Evolutionary conservation across 2,888 invertebrate genomes (phyloP).

Genomic region (Sipha maydis): DNA sequence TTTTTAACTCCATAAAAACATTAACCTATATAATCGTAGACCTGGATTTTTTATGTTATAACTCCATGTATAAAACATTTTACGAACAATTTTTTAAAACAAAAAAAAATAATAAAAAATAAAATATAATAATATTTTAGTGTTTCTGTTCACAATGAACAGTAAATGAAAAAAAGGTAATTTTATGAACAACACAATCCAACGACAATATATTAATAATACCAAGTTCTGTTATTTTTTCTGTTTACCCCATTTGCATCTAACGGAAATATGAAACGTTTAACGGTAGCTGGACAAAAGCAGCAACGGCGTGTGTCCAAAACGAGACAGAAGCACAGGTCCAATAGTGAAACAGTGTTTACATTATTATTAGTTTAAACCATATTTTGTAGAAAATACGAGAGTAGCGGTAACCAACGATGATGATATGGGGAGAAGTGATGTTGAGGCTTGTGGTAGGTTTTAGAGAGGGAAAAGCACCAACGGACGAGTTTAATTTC

Average conservation of each 20-base stretch:
- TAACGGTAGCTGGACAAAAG: slow-evolving; percentile 50
- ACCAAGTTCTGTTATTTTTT: slow-evolving; percentile 14
- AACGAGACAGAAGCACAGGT: slow-evolving; percentile 23
- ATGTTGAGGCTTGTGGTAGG: background rate
- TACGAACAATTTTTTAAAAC: background rate
- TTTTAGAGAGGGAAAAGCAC: slow-evolving; percentile 21
- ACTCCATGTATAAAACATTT: background rate
- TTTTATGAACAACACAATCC: slow-evolving; percentile 42
- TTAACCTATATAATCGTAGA: background rate
- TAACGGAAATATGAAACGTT: slow-evolving; percentile 52
- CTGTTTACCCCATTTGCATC: background rate
- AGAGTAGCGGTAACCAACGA: background rate
- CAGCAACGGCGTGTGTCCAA: slow-evolving; percentile 29
- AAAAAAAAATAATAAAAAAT: no score
- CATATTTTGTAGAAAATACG: background rate
- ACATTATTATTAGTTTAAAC: slow-evolving; percentile 60
- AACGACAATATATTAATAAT: slow-evolving; percentile 13
- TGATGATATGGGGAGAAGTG: background rate
- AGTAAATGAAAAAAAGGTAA: slow-evolving; percentile 27
- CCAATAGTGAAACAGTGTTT: slow-evolving; percentile 18
- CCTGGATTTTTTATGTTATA: background rate
- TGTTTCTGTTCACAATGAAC: slow-evolving; percentile 25
- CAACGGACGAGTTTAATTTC: slow-evolving; percentile 59
- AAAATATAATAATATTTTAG: slow-evolving; percentile 10
- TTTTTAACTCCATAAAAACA: background rate